A percentile compares a stretch with the other conserved stretches of the same genome.
Conservation (phyloP, 2,797 vertebrate genomes). For the Peromyscus nudipes region DNA sequence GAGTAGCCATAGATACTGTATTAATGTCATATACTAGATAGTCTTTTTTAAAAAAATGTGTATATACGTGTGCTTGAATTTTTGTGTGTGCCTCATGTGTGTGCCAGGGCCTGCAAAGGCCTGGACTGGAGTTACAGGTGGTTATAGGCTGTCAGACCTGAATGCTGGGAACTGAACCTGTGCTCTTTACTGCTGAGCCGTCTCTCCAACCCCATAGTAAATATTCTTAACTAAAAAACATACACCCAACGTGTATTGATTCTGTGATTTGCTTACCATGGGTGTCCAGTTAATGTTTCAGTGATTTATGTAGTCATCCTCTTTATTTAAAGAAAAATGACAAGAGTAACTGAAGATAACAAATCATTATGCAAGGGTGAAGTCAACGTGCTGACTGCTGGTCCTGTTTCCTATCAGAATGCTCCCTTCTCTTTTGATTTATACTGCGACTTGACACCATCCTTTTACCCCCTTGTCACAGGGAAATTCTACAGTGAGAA, state of each 20-base stretch:
- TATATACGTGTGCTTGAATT: background rate
- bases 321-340: background rate
- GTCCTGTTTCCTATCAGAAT: background rate
- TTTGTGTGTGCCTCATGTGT: background rate
- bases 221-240: constrained; percentile 28
- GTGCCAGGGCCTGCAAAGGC: background rate
- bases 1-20: background rate
- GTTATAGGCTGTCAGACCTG: background rate
- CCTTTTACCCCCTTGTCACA: background rate
- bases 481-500: background rate
- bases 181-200: background rate
- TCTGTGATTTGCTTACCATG: constrained; percentile 9
- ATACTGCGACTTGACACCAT: background rate
- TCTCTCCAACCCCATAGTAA: background rate
- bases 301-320: background rate
- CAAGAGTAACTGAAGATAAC: background rate
- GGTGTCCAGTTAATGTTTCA: background rate
- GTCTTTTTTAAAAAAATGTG: background rate
- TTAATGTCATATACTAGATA: background rate
- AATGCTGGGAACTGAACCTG: background rate
- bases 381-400: background rate
- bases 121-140: background rate
- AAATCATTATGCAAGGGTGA: background rate
- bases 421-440: background rate
- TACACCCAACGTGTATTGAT: background rate